These are phyloP conservation scores for Aplidium turbinatum DNA, from an alignment of 23 tunicate genomes.

Conservation along the genomic window DNA sequence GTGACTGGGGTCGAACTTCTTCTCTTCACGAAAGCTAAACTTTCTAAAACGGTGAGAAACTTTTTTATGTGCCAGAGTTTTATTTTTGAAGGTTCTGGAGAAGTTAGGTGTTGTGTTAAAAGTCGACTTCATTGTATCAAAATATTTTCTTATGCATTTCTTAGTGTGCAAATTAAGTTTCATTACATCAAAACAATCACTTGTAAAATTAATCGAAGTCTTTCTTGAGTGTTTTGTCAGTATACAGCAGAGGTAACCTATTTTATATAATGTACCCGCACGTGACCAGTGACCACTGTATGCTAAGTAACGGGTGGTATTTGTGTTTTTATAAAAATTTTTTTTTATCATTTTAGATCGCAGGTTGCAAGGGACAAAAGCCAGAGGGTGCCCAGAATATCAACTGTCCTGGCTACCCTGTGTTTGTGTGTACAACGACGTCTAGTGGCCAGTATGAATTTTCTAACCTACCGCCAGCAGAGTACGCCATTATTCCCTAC, in stretches of 20 bases:
- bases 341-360: slow-evolving; percentile 22
- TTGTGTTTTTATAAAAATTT: background rate
- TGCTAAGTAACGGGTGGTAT: too few relatives aligned
- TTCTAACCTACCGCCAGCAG: slow-evolving; percentile 68
- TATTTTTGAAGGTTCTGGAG: too few relatives aligned
- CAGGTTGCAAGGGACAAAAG: slow-evolving; percentile 42
- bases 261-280: too few relatives aligned
- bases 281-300: too few relatives aligned
- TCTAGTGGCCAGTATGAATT: slow-evolving; percentile 62
- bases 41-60: slow-evolving; percentile 36
- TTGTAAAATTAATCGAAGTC: too few relatives aligned
- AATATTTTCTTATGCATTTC: background rate
- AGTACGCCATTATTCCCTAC: slow-evolving; percentile 67
- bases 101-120: background rate
- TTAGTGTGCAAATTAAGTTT: background rate
- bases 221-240: too few relatives aligned
- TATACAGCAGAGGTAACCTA: too few relatives aligned
- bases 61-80: too few relatives aligned
- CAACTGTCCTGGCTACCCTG: slow-evolving; percentile 20
- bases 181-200: too few relatives aligned
- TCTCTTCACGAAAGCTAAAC: slow-evolving; percentile 51
- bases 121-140: background rate
- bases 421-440: slow-evolving; percentile 51
- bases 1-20: slow-evolving; percentile 75
- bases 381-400: slow-evolving; percentile 51